A percentile compares a stretch with the other conserved stretches of the same genome.
Evolutionary conservation across 1,140 invertebrate species (phyloP).

Genomic region (Heliconius hewitsoni): DNA sequence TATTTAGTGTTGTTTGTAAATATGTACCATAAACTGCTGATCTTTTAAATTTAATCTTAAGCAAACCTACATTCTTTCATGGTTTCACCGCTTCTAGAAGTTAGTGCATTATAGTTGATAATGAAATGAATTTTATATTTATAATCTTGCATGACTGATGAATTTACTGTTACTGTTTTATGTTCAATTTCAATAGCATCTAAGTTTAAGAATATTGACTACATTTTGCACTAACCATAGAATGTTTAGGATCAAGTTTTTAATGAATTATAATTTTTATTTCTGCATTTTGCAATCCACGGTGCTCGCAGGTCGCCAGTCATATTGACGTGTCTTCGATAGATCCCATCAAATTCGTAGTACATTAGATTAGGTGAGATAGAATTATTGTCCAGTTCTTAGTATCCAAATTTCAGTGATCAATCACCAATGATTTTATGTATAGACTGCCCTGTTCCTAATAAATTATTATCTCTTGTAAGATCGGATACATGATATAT

Average conservation of each 20-base stretch:
- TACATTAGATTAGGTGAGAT: slow-evolving; percentile 74
- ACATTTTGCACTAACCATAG: slow-evolving; percentile 53
- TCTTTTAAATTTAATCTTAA: slow-evolving; percentile 60
- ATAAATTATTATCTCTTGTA: slow-evolving; percentile 69
- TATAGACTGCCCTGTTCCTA: slow-evolving; percentile 78
- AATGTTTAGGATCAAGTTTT: slow-evolving; percentile 44
- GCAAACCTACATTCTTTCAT: slow-evolving; percentile 56
- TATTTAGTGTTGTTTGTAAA: slow-evolving; percentile 81
- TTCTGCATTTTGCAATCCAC: slow-evolving; percentile 61
- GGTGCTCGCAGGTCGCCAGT: slow-evolving; percentile 42
- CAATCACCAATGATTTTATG: slow-evolving; percentile 76
- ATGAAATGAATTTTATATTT: slow-evolving; percentile 28
- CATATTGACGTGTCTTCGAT: slow-evolving; percentile 73
- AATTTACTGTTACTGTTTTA: slow-evolving; percentile 44
- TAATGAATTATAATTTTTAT: slow-evolving; percentile 42
- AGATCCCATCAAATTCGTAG: slow-evolving; percentile 42
- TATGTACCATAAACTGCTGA: slow-evolving; percentile 77
- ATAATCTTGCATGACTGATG: slow-evolving; percentile 35
- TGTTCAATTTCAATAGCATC: slow-evolving; percentile 26
- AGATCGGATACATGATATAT: slow-evolving; percentile 57
- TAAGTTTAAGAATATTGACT: slow-evolving; percentile 31
- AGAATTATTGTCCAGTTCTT: slow-evolving; percentile 58
- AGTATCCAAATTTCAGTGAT: slow-evolving; percentile 79
- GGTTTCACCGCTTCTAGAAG: slow-evolving; percentile 55
- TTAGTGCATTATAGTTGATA: slow-evolving; percentile 55